Base-by-base conservation (phyloP, 2,888 invertebrate genomes). In the Ophonus ardosiacus region DNA sequence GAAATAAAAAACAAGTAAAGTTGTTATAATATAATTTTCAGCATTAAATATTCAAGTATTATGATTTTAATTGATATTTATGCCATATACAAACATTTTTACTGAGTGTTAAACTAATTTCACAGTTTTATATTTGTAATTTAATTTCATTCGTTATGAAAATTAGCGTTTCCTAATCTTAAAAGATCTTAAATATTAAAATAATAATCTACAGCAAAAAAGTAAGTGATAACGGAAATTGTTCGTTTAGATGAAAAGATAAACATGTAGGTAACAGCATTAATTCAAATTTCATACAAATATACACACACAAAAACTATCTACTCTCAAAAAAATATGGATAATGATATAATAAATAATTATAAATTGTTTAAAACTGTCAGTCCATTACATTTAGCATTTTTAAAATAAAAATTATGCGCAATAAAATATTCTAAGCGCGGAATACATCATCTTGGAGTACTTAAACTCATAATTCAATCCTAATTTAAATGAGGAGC, bases 391-490 rank as follows among this genome's bases (percentile, higher is more conserved):
- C 61, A 13, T 80, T 61, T 43, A 81, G 40, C 59, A 63, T 17
- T 80, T 80, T 81, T 51, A 21, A 61, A 56, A 59, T 38, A 81
- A 65, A 51, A 81, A 68, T n/a, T 56, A 81, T 21, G 8, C 43
- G 81, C 15, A 81, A 81, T 68, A 81, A 81, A 81, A 81, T 61
- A 15, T 84, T 18, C 18, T 38, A 24, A 21, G 65, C 78, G 24
- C 38, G 31, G 59, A 63, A 84, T 78, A 63, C 84, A 78, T 65
- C 76, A 40, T 61, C 76, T 51, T n/a, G 43, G 59, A 76, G 76
- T 81, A 68, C 68, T 68, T 81, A 81, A 83, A 76, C 83, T 84
- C 65, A 78, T 78, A 78, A 84, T 63, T 84, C 65, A 84, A 24
- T 76, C 63, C 63, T 84, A 84, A 84, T 84, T 84, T 84, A 84